These are phyloP conservation scores for Gallinago stenura DNA, from an alignment of 2,797 vertebrate species.

Conservation along the genomic window DNA sequence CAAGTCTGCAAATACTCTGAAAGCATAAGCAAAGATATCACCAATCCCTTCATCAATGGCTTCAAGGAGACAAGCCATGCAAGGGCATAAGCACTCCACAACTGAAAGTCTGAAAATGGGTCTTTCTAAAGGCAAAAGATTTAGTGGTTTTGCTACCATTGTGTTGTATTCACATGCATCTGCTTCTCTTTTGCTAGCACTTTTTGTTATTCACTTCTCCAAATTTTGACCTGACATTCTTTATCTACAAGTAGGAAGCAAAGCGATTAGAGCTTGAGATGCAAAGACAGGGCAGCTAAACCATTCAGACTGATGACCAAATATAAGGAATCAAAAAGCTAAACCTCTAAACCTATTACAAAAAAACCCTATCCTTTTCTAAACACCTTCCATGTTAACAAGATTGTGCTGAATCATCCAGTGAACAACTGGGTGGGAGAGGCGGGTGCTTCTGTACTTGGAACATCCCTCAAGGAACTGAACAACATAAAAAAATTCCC, in stretches of 20 bases:
- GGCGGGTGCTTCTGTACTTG: not conserved
- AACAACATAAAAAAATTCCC: not conserved
- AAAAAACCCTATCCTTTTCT: not conserved
- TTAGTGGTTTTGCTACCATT: not conserved
- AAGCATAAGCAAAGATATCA: not conserved
- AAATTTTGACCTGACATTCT: not conserved
- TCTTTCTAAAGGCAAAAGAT: not conserved
- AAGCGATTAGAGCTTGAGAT: not conserved
- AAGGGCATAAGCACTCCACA: not conserved
- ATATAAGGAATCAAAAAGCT: not conserved
- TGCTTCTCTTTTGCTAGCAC: not conserved
- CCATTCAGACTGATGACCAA: not conserved
- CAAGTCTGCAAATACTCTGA: not conserved
- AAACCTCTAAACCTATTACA: not conserved
- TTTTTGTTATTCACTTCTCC: not conserved
- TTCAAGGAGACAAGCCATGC: not conserved
- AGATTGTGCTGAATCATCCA: not conserved
- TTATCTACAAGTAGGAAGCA: not conserved
- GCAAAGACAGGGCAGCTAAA: not conserved
- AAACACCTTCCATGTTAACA: not conserved
- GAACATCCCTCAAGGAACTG: not conserved
- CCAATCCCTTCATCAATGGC: not conserved
- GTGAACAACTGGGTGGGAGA: not conserved
- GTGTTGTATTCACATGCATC: not conserved
- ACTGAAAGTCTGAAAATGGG: not conserved